Conservation (phyloP, 2,888 invertebrate genomes). For the Pseudococcus viburni region DNA sequence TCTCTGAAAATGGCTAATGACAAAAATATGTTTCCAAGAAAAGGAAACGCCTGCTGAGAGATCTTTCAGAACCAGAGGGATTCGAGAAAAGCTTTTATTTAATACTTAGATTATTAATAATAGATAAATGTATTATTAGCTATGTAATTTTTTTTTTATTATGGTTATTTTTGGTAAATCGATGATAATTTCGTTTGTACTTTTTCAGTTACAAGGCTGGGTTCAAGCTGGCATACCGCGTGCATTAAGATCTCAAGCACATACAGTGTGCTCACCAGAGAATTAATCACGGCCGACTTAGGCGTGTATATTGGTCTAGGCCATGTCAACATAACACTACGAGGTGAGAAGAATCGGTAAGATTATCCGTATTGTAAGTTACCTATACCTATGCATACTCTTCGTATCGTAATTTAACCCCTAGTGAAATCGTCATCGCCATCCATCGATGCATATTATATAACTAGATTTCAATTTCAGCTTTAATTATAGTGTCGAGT, state of each 20-base stretch:
- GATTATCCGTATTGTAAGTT: constrained; percentile 56
- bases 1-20: constrained; percentile 4
- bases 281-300: constrained; percentile 88
- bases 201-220: constrained; percentile 86
- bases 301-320: constrained; percentile 93
- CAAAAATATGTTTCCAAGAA: background rate
- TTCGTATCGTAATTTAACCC: constrained; percentile 50
- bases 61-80: background rate
- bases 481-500: constrained; percentile 54
- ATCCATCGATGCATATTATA: background rate
- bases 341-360: constrained; percentile 76
- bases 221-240: constrained; percentile 95
- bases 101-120: background rate
- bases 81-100: background rate
- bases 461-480: constrained; percentile 42
- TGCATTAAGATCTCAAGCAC: constrained; percentile 85
- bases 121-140: background rate
- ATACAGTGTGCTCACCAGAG: constrained; percentile 91
- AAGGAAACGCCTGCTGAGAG: constrained; percentile 11
- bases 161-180: constrained; percentile 28
- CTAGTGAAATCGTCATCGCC: constrained; percentile 37
- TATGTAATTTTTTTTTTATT: background rate
- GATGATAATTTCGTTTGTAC: constrained; percentile 27
- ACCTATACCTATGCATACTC: background rate
- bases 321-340: constrained; percentile 95